These are phyloP conservation scores for Thymallus thymallus DNA, from an alignment of 2,113 vertebrate genomes.

Conservation along the genomic window DNA sequence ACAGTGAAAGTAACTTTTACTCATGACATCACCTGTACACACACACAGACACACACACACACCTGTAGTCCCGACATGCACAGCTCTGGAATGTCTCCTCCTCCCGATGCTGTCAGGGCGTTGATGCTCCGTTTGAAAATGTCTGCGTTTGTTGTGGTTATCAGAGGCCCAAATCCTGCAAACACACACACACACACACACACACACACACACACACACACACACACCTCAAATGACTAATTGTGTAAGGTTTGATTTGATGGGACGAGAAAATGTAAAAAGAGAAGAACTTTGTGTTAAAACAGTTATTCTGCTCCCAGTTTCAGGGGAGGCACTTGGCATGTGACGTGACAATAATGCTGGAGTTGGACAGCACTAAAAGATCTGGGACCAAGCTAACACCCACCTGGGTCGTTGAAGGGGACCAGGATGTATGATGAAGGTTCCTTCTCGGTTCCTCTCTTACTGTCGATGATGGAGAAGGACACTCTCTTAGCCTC, in stretches of 20 bases:
- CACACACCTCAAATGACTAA: background rate
- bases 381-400: background rate
- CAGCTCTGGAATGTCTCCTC: conserved; percentile 64
- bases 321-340: background rate
- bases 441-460: conserved; percentile 53
- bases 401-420: conserved; percentile 67
- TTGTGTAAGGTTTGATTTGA: background rate
- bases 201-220: background rate
- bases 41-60: background rate
- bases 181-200: conserved; percentile 1
- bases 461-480: conserved; percentile 59
- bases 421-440: conserved; percentile 64
- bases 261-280: background rate
- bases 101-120: conserved; percentile 41
- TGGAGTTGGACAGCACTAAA: background rate
- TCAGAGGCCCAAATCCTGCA: conserved; percentile 63
- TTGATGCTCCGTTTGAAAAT: conserved; percentile 58
- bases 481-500: conserved; percentile 51
- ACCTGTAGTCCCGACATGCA: conserved; percentile 67
- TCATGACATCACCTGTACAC: background rate
- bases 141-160: conserved; percentile 56
- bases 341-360: background rate
- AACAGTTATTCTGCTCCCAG: background rate
- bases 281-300: background rate
- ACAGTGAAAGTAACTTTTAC: background rate